These are phyloP conservation scores for Poecilia velifera DNA, from an alignment of 2,797 vertebrate genomes.

Conservation along the genomic window DNA sequence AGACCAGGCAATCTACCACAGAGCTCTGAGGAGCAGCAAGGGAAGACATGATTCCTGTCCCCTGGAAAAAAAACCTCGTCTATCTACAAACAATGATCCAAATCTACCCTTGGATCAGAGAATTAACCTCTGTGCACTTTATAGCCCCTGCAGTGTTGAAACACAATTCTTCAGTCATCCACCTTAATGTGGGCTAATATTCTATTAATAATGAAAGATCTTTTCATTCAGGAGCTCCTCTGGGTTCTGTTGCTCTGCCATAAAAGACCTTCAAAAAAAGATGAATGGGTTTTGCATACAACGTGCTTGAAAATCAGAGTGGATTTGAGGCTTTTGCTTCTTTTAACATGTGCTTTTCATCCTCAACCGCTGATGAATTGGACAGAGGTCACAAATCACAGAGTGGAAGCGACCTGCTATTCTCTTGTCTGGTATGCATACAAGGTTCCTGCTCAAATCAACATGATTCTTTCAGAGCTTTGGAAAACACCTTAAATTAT, in stretches of 20 bases:
- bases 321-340: slow-evolving; percentile 32
- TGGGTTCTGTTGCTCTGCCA: slow-evolving; percentile 63
- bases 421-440: background rate
- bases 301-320: slow-evolving; percentile 49
- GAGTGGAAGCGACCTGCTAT: background rate
- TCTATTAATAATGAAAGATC: slow-evolving; percentile 79
- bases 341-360: slow-evolving; percentile 26
- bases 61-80: slow-evolving; percentile 77
- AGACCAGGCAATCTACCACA: slow-evolving; percentile 77
- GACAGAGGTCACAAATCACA: slow-evolving; percentile 20
- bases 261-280: slow-evolving; percentile 67
- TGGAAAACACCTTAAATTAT: background rate
- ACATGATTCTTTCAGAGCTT: background rate
- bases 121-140: slow-evolving; percentile 81
- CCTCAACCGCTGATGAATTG: slow-evolving; percentile 26
- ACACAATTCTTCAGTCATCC: slow-evolving; percentile 74
- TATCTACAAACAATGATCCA: slow-evolving; percentile 82
- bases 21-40: slow-evolving; percentile 67
- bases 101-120: slow-evolving; percentile 82
- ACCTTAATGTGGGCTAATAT: slow-evolving; percentile 78
- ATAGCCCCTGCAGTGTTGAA: slow-evolving; percentile 73
- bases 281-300: slow-evolving; percentile 56
- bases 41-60: slow-evolving; percentile 70
- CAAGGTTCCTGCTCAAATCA: background rate
- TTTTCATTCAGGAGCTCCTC: slow-evolving; percentile 64